These are phyloP conservation scores for Oncorhynchus mykiss DNA, from an alignment of 2,113 vertebrate species.

Conservation along the genomic window DNA sequence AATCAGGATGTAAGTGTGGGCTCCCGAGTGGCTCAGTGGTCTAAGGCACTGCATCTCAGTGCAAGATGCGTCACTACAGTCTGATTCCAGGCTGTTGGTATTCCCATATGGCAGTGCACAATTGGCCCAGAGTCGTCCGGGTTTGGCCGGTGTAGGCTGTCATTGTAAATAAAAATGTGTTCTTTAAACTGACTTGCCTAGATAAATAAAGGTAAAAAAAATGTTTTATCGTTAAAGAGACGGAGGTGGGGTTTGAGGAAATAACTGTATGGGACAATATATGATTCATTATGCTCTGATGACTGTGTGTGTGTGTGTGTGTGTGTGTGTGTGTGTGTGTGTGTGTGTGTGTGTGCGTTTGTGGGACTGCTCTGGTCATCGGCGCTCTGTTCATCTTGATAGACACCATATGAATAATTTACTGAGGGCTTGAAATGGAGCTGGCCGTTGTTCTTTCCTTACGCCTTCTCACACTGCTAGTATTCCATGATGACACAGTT, in stretches of 20 bases:
- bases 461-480: too few relatives aligned
- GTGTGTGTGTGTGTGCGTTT: not conserved
- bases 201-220: too few relatives aligned
- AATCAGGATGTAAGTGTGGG: too few relatives aligned
- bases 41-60: too few relatives aligned
- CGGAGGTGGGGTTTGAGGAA: not conserved
- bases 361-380: not conserved
- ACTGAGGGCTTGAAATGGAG: not conserved
- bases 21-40: too few relatives aligned
- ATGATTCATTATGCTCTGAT: not conserved
- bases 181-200: too few relatives aligned
- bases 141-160: too few relatives aligned
- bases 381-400: not conserved
- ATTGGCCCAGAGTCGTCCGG: too few relatives aligned
- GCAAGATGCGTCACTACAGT: too few relatives aligned
- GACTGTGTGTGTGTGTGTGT: not conserved
- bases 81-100: too few relatives aligned
- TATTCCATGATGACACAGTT: not conserved
- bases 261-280: not conserved
- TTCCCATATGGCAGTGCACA: too few relatives aligned
- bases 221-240: not conserved
- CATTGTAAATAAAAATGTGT: too few relatives aligned
- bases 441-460: not conserved
- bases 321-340: not conserved
- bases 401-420: not conserved